Base-by-base conservation (phyloP, 2,888 invertebrate genomes). In the Stenchaetothrips biformis region DNA sequence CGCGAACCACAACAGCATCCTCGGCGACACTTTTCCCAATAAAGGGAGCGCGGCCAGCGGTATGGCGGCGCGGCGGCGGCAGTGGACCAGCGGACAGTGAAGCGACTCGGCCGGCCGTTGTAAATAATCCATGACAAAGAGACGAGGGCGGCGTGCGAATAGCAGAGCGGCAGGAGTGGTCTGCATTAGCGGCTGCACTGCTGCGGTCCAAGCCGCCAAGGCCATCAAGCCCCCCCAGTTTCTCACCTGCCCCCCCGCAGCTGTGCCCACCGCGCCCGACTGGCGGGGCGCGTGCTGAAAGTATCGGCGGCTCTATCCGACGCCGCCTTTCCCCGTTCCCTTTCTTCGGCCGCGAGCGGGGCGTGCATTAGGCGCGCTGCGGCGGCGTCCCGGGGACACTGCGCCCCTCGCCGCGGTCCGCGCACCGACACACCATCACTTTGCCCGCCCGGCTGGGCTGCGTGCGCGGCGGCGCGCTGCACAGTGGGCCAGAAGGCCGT, bases 1-100 rank as follows among this genome's bases (percentile, higher is more conserved):
- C 21, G 25, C 67, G 67, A 74, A 7, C 67, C 67, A 74, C 67
- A 74, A 74, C 7, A 74, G 25, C 67, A 74, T 74, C 67, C 67
- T 74, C 67, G 25, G 11, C 67, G 67, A 67, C 67, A 67, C 67
- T 67, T 67, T 67, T 67, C 21, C 67, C 67, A 9, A 74, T 74
- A 74, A 74, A 74, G 25, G 8, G 25, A 7, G 25, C 9, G 25
- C 21, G 21, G 11, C 8, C n/a, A 9, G 67, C 67, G 21, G 67
- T 2, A 21, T 7, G 25, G 67, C n/a, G 25, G 25, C 11, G 67
- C 21, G 25, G 67, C 11, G 9, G 67, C 7, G 67, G 67, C 67
- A 7, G 9, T 11, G 67, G 67, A 21, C 53, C 2, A n/a, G 37
- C 4, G 16, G 53, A 18, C 13, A 13, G 53, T 53, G 18, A 4